Conservation (phyloP, 2,113 vertebrate genomes). For the Lethenteron reissneri region DNA sequence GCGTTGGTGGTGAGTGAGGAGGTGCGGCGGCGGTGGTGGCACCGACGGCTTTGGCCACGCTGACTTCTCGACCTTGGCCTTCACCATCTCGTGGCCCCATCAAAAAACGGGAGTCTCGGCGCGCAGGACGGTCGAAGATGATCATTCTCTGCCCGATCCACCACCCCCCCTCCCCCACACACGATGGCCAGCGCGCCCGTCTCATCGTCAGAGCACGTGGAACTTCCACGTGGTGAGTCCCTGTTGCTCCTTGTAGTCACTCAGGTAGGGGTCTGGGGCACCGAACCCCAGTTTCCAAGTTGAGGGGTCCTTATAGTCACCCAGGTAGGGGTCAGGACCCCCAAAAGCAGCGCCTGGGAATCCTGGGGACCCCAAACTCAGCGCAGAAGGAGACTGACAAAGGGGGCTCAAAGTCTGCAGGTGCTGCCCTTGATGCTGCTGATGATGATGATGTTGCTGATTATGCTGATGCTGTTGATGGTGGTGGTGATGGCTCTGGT, state of each 20-base stretch:
- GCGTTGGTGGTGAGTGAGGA: too few species aligned
- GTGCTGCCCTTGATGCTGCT: too few species aligned
- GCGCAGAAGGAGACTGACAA: conserved; percentile 39
- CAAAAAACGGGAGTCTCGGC: too few species aligned
- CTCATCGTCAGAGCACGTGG: conserved; percentile 23
- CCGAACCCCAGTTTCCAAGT: conserved; percentile 58
- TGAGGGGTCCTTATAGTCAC: conserved; percentile 46
- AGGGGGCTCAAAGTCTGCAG: conserved; percentile 19
- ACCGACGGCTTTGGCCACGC: too few species aligned
- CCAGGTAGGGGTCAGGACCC: conserved; percentile 42
- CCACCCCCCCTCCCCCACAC: too few species aligned
- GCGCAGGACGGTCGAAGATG: too few species aligned
- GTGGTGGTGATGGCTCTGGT: conserved; percentile 47
- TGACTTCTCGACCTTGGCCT: too few species aligned
- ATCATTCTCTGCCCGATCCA: too few species aligned
- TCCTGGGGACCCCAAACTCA: conserved; percentile 41
- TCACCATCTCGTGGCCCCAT: too few species aligned
- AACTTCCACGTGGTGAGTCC: conserved; percentile 48
- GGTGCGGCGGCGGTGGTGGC: too few species aligned
- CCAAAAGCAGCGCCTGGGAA: conserved; percentile 32
- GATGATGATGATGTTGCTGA: too few species aligned
- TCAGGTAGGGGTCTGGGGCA: conserved; percentile 35
- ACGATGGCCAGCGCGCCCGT: too few species aligned
- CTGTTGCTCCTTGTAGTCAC: conserved; percentile 49
- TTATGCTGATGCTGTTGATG: conserved; percentile 22